Conservation (phyloP, 53 echinoderm and acorn worm species). For the Holothuria scabra region DNA sequence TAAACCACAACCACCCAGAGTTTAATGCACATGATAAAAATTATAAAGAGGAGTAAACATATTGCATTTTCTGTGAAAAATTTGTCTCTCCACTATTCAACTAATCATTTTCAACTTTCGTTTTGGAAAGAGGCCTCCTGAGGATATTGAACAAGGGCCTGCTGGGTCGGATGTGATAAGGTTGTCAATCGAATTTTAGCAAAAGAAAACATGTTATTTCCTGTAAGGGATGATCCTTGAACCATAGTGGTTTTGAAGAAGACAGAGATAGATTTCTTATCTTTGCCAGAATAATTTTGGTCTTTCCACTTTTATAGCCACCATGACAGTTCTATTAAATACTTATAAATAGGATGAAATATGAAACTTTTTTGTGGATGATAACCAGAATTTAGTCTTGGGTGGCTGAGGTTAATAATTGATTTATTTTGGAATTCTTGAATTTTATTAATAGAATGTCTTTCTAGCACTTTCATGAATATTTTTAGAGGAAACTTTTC, state of each 20-base stretch:
- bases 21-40: too few species aligned
- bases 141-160: conserved; percentile 18
- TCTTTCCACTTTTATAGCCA: conserved; percentile 22
- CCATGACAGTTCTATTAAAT: neutral
- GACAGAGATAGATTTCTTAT: neutral
- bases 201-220: conserved; percentile 14
- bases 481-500: too few species aligned
- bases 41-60: too few species aligned
- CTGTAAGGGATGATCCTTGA: neutral
- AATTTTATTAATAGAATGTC: too few species aligned
- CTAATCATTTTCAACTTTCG: too few species aligned
- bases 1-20: too few species aligned
- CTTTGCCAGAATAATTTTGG: too few species aligned
- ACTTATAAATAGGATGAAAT: neutral
- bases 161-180: conserved; percentile 13
- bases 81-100: too few species aligned
- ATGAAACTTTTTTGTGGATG: neutral
- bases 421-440: too few species aligned
- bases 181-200: neutral
- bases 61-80: too few species aligned
- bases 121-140: conserved; percentile 1
- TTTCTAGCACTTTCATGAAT: too few species aligned
- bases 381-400: neutral
- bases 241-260: neutral
- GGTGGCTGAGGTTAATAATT: too few species aligned